Conservation (phyloP, 2,888 invertebrate genomes). For the Heteromurus nitidus region DNA sequence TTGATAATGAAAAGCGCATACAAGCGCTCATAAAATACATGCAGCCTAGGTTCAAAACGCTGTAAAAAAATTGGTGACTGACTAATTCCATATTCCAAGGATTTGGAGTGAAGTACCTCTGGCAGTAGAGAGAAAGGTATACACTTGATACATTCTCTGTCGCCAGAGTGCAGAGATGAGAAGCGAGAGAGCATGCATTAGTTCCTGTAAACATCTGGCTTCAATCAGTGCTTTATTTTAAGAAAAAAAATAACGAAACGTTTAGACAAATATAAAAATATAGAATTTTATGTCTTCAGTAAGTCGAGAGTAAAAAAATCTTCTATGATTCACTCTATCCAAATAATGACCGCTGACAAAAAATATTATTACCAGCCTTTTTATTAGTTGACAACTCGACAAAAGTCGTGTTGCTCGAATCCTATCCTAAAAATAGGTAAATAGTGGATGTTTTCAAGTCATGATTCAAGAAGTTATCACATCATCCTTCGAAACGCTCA, state of each 20-base stretch:
- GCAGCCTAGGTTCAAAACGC: too few species aligned
- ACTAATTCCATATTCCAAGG: constrained; percentile 26
- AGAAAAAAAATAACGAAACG: too few species aligned
- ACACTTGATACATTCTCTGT: constrained; percentile 44
- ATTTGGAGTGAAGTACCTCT: constrained; percentile 34
- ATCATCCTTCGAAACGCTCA: neutral
- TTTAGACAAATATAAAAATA: neutral
- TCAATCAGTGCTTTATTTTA: constrained; percentile 46
- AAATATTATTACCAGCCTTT: constrained; percentile 48
- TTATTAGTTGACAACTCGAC: constrained; percentile 43
- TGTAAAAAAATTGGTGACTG: too few species aligned
- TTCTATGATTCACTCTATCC: too few species aligned
- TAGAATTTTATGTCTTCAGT: neutral
- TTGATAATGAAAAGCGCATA: constrained; percentile 9
- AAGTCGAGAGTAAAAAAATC: too few species aligned
- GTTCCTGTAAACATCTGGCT: constrained; percentile 45
- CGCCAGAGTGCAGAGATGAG: constrained; percentile 46
- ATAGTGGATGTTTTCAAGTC: constrained; percentile 3
- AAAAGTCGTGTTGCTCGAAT: constrained; percentile 22
- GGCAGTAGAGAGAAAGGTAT: constrained; percentile 44
- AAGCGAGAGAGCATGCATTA: neutral
- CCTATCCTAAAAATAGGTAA: constrained; percentile 28
- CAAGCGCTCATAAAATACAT: constrained; percentile 9
- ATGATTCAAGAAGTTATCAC: neutral
- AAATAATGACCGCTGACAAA: constrained; percentile 42